A percentile compares a stretch with the other conserved stretches of the same genome.
Conservation (phyloP, 2,888 invertebrate genomes). For the Andrena fulva region DNA sequence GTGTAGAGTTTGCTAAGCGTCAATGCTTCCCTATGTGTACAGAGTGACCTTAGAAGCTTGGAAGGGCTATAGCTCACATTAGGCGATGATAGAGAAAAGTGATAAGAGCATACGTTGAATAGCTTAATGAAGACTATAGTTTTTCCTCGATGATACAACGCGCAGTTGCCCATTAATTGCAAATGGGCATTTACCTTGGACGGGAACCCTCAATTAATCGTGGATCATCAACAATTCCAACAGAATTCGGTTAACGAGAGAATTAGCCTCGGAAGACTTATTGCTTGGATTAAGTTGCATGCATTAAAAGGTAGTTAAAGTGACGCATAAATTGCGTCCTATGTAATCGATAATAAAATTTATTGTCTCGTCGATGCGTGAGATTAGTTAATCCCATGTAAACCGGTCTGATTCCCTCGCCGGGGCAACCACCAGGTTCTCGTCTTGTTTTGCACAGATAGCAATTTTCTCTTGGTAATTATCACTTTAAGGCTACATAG, state of each 20-base stretch:
- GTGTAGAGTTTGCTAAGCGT: background rate
- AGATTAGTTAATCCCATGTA: slow-evolving; percentile 54
- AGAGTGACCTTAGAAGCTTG: slow-evolving; percentile 14
- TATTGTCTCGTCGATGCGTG: slow-evolving; percentile 53
- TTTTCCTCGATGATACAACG: background rate
- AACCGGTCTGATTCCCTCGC: slow-evolving; percentile 60
- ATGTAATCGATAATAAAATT: slow-evolving; percentile 57
- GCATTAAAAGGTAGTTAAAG: slow-evolving; percentile 42
- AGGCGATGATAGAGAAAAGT: slow-evolving; percentile 16
- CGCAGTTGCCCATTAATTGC: background rate
- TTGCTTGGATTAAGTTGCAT: slow-evolving; percentile 32
- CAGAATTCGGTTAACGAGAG: slow-evolving; percentile 32
- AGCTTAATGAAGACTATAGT: background rate
- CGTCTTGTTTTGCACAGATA: slow-evolving; percentile 51
- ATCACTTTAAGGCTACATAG: slow-evolving; percentile 53
- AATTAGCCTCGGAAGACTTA: slow-evolving; percentile 27
- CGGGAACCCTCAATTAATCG: slow-evolving; percentile 14
- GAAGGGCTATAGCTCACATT: background rate
- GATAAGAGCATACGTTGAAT: background rate
- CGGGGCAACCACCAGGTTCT: slow-evolving; percentile 45
- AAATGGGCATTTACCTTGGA: background rate
- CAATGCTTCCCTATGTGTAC: slow-evolving; percentile 5
- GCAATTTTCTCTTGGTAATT: slow-evolving; percentile 59
- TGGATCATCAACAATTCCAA: slow-evolving; percentile 15
- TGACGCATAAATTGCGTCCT: slow-evolving; percentile 50